Percentiles rank a stretch among this genome's conserved stretches.
phyloP scores from a whole-genome alignment of 2,888 invertebrate species.

The Slavum lentiscoides region DNA sequence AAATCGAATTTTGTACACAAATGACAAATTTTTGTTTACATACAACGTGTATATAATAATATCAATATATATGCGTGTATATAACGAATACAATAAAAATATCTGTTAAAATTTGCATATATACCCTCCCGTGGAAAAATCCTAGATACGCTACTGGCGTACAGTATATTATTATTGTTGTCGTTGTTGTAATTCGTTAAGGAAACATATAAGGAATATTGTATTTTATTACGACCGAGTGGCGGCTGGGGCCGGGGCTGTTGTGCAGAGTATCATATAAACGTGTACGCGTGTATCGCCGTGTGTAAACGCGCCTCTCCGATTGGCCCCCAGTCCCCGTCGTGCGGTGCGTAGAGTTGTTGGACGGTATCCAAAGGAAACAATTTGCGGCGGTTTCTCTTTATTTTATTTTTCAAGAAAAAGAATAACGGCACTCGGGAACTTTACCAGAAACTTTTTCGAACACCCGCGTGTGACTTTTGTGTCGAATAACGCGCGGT shows the following conservation, averaged over 20 bases:
- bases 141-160: too few relatives aligned
- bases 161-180: too few relatives aligned
- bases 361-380: constrained; percentile 48
- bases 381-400: constrained; percentile 36
- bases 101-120: too few relatives aligned
- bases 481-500: constrained; percentile 22
- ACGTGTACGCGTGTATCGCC: neutral
- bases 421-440: constrained; percentile 27
- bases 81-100: too few relatives aligned
- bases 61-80: too few relatives aligned
- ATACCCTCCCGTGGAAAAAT: too few relatives aligned
- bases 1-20: too few relatives aligned
- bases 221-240: constrained; percentile 5
- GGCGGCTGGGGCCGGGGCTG: neutral
- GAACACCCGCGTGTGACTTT: constrained; percentile 9
- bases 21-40: too few relatives aligned
- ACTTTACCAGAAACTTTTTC: constrained; percentile 37
- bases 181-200: too few relatives aligned
- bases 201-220: too few relatives aligned
- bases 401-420: neutral
- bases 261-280: neutral
- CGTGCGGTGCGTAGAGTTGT: neutral
- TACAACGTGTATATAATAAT: too few relatives aligned
- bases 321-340: constrained; percentile 20
- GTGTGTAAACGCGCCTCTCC: constrained; percentile 42